Evolutionary conservation across 1,140 invertebrate genomes (phyloP), one percentile per base, ranked within the genome.

Genomic region (Nasonia giraulti): DNA sequence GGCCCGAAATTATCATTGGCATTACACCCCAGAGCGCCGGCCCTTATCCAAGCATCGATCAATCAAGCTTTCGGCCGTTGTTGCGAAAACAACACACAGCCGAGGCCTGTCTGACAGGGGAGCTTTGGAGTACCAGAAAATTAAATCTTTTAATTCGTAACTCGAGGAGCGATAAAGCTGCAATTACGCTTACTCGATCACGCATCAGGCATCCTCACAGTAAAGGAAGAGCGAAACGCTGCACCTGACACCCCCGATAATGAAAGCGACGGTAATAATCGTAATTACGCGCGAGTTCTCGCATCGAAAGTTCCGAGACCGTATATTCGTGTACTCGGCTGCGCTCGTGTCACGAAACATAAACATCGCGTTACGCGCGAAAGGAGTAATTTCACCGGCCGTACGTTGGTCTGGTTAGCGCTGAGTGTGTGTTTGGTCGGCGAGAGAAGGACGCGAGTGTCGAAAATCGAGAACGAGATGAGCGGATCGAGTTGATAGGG

Each of bases 81-180:
- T 31, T 31, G 31, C 69, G 31, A 71, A 71, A 71, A 71, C 5
- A 71, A 71, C 10, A 7, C 10, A 71, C 2, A 33, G 1, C 3
- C 14, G 12, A 27, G 14, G 17, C 8, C 40, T n/a, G 55, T 62
- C 23, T 69, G 20, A 74, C 80, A 27, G 33, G 47, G 20, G 2
- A 74, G 47, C 69, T 31, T 74, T 12, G 50, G 74, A 62, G 14
- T 74, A 55, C 2, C 69, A 74, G 71, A 74, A 82, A 74, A 82
- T 82, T 74, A 74, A 82, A 74, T 82, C 69, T 82, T 82, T 74
- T 82, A 82, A 82, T 62, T 74, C 68, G 69, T 14, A 74, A 50
- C 40, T 73, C 27, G 47, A 12, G 17, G 6, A 27, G 55, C 20
- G 20, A 2, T 5, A 20, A 6, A 62, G 55, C 55, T 62, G 55